These are phyloP conservation scores for Heterohyrax brucei DNA, from an alignment of 2,797 vertebrate species.

Conservation along the genomic window DNA sequence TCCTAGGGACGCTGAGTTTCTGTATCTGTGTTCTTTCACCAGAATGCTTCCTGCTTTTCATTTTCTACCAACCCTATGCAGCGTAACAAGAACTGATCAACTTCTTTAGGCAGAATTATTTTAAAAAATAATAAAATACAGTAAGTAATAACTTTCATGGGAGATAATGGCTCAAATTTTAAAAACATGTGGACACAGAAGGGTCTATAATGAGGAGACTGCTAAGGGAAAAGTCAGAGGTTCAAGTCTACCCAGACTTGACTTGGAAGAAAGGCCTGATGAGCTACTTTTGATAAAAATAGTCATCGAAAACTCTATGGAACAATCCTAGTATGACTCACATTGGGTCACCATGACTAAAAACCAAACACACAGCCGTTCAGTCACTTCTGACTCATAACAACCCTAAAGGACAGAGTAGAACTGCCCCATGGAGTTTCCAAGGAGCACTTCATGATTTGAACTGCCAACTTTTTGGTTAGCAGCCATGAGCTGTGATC, in stretches of 20 bases:
- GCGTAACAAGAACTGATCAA: slow-evolving; percentile 62
- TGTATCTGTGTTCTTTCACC: neutral
- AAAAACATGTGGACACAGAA: neutral
- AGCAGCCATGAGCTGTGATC: neutral
- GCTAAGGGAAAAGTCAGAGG: neutral
- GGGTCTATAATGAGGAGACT: neutral
- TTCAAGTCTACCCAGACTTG: neutral
- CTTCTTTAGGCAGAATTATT: slow-evolving; percentile 60
- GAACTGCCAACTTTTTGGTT: no score
- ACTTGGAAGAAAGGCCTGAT: neutral
- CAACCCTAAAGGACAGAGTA: no score
- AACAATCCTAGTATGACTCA: neutral
- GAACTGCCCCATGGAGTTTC: no score
- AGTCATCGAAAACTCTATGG: neutral
- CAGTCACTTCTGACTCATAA: no score
- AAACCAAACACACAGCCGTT: no score
- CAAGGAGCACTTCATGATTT: no score
- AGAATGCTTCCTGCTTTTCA: neutral
- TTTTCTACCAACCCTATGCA: neutral
- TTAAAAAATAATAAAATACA: slow-evolving; percentile 77
- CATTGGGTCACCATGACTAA: neutral
- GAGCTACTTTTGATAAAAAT: neutral
- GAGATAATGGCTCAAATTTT: neutral
- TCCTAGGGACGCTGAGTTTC: neutral
- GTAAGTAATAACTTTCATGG: neutral